phyloP scores from a whole-genome alignment of 2,888 invertebrate genomes.

The Antitype chi region DNA sequence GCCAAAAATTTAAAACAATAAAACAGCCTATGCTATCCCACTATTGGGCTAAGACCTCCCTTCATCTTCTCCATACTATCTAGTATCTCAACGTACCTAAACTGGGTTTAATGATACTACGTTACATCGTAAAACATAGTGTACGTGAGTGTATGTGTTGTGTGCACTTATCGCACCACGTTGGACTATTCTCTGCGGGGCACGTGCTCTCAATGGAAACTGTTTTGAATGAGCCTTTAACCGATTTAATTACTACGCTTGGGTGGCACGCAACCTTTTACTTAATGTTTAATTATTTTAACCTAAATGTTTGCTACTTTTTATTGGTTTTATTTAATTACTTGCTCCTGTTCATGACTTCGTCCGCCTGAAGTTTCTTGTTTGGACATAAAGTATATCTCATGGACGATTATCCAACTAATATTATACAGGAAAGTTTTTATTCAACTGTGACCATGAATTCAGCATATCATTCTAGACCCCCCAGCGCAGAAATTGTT shows the following conservation, averaged over 20 bases:
- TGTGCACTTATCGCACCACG: conserved; percentile 48
- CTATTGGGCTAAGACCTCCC: background rate
- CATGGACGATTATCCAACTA: background rate
- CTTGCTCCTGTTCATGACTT: background rate
- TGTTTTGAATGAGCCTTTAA: conserved; percentile 66
- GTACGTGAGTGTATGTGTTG: conserved; percentile 48
- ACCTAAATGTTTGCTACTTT: background rate
- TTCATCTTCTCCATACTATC: background rate
- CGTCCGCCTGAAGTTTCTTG: background rate
- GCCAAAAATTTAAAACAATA: background rate
- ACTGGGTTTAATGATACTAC: background rate
- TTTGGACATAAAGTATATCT: background rate
- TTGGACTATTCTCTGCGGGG: conserved; percentile 34
- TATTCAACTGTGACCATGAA: too few relatives aligned
- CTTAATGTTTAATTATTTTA: conserved; percentile 9
- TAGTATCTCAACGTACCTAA: background rate
- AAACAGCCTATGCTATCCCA: background rate
- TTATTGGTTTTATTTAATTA: conserved; percentile 12
- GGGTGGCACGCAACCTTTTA: conserved; percentile 28
- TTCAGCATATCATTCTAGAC: too few relatives aligned
- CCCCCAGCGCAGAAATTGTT: too few relatives aligned
- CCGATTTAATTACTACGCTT: conserved; percentile 57
- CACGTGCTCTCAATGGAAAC: conserved; percentile 58
- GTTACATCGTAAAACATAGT: conserved; percentile 28
- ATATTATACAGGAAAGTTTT: too few relatives aligned